These are phyloP conservation scores for Hydrophis major DNA, from an alignment of 2,797 vertebrate species.

Conservation along the genomic window DNA sequence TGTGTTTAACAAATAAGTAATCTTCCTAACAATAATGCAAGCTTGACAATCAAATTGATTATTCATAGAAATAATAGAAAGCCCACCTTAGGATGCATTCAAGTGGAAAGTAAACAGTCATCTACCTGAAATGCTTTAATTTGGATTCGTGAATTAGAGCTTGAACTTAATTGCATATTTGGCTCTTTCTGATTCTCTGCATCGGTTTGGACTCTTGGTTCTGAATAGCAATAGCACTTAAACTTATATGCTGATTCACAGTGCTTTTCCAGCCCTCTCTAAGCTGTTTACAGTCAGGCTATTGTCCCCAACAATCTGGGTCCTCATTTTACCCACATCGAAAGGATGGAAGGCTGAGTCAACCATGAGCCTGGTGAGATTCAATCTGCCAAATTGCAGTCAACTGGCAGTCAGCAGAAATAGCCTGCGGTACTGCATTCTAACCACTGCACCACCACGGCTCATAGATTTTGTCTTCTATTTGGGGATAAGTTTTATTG, in stretches of 20 bases:
- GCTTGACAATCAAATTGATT: background rate
- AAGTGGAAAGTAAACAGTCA: background rate
- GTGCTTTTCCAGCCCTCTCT: too few relatives aligned
- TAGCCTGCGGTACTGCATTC: too few relatives aligned
- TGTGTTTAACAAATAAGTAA: too few relatives aligned
- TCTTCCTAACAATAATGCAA: background rate
- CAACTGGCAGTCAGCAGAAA: too few relatives aligned
- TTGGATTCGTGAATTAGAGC: background rate
- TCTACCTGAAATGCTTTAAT: background rate
- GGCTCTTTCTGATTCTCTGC: background rate
- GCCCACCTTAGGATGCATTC: background rate
- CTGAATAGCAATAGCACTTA: background rate
- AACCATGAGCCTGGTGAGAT: too few relatives aligned
- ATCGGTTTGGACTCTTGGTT: background rate
- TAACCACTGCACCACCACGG: too few relatives aligned
- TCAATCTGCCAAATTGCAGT: too few relatives aligned
- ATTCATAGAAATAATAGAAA: background rate
- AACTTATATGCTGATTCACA: too few relatives aligned
- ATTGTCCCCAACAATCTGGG: too few relatives aligned
- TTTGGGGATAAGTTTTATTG: background rate
- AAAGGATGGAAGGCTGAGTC: too few relatives aligned
- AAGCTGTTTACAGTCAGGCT: too few relatives aligned
- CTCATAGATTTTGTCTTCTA: background rate
- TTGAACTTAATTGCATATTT: background rate
- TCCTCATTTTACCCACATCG: too few relatives aligned